These are phyloP conservation scores for Osmerus eperlanus DNA, from an alignment of 2,113 vertebrate genomes.

Conservation along the genomic window DNA sequence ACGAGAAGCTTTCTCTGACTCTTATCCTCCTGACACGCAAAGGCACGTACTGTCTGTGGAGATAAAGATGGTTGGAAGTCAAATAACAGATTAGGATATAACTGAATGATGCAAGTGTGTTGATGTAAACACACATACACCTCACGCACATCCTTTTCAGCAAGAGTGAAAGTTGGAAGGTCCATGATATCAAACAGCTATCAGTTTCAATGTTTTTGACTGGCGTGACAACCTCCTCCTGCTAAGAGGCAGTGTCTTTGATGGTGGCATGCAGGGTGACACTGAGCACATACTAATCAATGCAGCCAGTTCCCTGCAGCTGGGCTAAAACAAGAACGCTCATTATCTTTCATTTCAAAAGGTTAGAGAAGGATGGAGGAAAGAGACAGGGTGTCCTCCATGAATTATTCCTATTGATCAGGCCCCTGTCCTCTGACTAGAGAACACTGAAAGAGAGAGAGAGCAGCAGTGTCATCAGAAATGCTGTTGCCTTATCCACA, in stretches of 20 bases:
- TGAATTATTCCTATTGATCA: slow-evolving; percentile 68
- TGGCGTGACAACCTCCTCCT: background rate
- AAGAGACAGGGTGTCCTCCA: slow-evolving; percentile 40
- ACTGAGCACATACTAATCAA: slow-evolving; percentile 61
- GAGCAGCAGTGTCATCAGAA: background rate
- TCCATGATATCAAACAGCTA: too few relatives aligned
- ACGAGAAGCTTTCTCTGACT: background rate
- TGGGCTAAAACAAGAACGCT: slow-evolving; percentile 58
- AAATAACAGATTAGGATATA: background rate
- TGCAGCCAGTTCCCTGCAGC: slow-evolving; percentile 48
- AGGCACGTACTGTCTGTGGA: background rate
- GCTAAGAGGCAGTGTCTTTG: slow-evolving; percentile 42
- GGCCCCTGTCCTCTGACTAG: slow-evolving; percentile 10
- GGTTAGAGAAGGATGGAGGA: slow-evolving; percentile 44
- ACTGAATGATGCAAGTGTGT: too few relatives aligned
- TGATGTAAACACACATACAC: too few relatives aligned
- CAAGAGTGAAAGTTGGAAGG: too few relatives aligned
- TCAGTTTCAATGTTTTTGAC: too few relatives aligned
- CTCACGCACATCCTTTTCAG: too few relatives aligned
- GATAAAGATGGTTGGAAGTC: background rate
- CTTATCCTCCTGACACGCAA: slow-evolving; percentile 8
- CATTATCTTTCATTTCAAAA: slow-evolving; percentile 65
- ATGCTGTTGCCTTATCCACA: too few relatives aligned
- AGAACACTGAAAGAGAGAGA: background rate
- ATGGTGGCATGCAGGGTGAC: slow-evolving; percentile 38